phyloP scores from a whole-genome alignment of 2,888 invertebrate genomes.

The Gortyna flavago region DNA sequence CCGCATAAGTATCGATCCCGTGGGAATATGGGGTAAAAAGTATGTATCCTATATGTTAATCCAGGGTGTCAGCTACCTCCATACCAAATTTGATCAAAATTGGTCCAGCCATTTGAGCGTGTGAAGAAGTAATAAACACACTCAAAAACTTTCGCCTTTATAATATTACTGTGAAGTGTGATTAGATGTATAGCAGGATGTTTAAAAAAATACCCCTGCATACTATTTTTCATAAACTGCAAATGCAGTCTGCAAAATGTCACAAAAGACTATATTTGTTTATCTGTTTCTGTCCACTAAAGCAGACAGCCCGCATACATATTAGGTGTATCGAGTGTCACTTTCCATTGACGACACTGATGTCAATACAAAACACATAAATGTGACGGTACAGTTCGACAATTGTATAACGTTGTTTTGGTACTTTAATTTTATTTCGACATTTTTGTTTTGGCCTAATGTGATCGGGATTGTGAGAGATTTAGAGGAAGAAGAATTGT shows the following conservation, averaged over 20 bases:
- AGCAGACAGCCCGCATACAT: constrained; percentile 23
- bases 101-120: too few relatives aligned
- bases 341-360: constrained; percentile 33
- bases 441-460: constrained; percentile 15
- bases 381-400: constrained; percentile 4
- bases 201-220: not conserved
- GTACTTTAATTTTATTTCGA: constrained; percentile 32
- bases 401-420: constrained; percentile 20
- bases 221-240: not conserved
- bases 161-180: too few relatives aligned
- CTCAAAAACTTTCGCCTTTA: too few relatives aligned
- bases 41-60: too few relatives aligned
- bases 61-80: too few relatives aligned
- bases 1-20: too few relatives aligned
- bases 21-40: too few relatives aligned
- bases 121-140: too few relatives aligned
- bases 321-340: constrained; percentile 5
- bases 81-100: too few relatives aligned
- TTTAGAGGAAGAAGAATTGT: not conserved
- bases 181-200: not conserved
- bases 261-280: not conserved
- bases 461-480: constrained; percentile 3
- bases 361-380: constrained; percentile 23
- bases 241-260: not conserved
- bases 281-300: not conserved